Percentiles rank a stretch among this genome's conserved stretches.
These are phyloP conservation scores for Herpetotheres cachinnans DNA, from an alignment of 2,113 vertebrate genomes.

Conservation along the genomic window DNA sequence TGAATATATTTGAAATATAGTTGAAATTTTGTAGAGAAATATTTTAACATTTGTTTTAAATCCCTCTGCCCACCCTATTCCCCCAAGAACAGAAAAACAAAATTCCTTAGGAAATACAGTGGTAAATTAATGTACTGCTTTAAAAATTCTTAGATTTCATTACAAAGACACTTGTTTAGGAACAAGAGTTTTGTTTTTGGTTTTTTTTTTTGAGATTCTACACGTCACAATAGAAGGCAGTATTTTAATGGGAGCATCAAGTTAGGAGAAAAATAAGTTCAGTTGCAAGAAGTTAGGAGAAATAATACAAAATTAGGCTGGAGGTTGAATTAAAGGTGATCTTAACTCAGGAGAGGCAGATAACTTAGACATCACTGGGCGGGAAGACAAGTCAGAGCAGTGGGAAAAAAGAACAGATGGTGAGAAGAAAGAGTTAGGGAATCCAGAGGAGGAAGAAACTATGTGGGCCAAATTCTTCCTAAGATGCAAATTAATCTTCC, in stretches of 20 bases:
- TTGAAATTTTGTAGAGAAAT: not conserved
- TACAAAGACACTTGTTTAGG: not conserved
- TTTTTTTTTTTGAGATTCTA: not conserved
- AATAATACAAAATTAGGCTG: not conserved
- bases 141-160: not conserved
- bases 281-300: not conserved
- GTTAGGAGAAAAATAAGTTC: not conserved
- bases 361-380: conserved; percentile 37
- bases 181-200: not conserved
- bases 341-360: not conserved
- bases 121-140: not conserved
- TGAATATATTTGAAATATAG: not conserved
- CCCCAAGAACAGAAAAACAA: not conserved
- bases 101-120: not conserved
- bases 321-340: not conserved
- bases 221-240: not conserved
- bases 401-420: conserved; percentile 42
- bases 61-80: not conserved
- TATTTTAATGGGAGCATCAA: not conserved
- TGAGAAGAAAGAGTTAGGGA: not conserved
- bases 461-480: conserved; percentile 12
- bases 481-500: conserved; percentile 16
- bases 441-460: conserved; percentile 22
- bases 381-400: conserved; percentile 33
- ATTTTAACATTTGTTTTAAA: not conserved